These are phyloP conservation scores for Frieseomelitta varia DNA, from an alignment of 1,140 invertebrate species.

Conservation along the genomic window DNA sequence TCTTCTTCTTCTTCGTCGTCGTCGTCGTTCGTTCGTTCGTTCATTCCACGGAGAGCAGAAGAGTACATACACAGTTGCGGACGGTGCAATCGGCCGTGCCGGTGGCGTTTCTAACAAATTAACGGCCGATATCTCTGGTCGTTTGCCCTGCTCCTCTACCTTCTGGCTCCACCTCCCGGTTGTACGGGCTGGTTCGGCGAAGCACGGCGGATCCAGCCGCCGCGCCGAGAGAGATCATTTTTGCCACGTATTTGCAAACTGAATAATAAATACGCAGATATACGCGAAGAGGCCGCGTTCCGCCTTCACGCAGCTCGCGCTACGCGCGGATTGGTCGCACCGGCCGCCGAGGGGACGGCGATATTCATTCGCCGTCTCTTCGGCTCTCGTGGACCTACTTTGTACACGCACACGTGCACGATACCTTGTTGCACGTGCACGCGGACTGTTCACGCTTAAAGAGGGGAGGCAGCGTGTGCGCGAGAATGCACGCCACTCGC, in stretches of 20 bases:
- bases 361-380: constrained; percentile 72
- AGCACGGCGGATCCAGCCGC: constrained; percentile 47
- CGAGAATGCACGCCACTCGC: constrained; percentile 52
- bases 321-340: constrained; percentile 79
- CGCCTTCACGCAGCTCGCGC: constrained; percentile 81
- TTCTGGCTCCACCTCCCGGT: constrained; percentile 73
- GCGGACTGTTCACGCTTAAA: constrained; percentile 8
- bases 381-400: constrained; percentile 73
- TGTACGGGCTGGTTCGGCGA: constrained; percentile 16
- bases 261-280: constrained; percentile 82
- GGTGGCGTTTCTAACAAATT: constrained; percentile 79
- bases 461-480: constrained; percentile 38
- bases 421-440: constrained; percentile 55
- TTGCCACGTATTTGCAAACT: constrained; percentile 82
- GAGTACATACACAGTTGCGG: not conserved
- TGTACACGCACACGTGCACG: constrained; percentile 63
- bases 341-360: constrained; percentile 78
- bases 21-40: too few species aligned
- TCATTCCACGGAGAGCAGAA: not conserved
- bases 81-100: constrained; percentile 63
- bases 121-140: constrained; percentile 70
- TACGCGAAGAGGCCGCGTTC: constrained; percentile 79
- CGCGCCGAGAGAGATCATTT: constrained; percentile 79
- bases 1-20: too few species aligned
- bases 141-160: constrained; percentile 60